Evolutionary conservation across 2,113 vertebrate genomes (phyloP).

Genomic region (Chelonoidis abingdonii): DNA sequence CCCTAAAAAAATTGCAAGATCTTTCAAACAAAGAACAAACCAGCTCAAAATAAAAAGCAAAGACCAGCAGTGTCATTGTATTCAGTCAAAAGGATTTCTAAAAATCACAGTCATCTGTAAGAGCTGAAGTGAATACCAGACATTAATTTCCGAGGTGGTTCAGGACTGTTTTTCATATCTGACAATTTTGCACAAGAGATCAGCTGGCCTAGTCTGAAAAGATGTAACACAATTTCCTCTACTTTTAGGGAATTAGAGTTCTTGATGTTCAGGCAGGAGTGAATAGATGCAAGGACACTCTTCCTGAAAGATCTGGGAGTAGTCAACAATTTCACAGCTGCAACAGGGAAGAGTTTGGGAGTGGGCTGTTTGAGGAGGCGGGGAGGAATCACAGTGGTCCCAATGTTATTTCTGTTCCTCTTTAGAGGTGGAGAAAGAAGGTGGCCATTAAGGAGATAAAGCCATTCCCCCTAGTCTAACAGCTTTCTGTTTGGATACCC

Average conservation of each 20-base stretch:
- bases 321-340: not conserved
- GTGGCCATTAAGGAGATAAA: not conserved
- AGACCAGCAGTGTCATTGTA: no score
- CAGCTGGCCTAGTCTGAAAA: not conserved
- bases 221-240: accelerated
- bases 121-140: not conserved
- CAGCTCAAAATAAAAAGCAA: not conserved
- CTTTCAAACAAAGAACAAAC: not conserved
- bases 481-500: not conserved
- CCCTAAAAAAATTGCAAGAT: not conserved
- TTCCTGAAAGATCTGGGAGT: not conserved
- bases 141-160: not conserved
- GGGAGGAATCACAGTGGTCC: not conserved
- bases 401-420: not conserved
- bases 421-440: not conserved
- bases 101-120: not conserved
- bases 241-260: not conserved
- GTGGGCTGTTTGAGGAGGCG: not conserved
- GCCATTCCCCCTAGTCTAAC: not conserved
- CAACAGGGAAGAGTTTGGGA: not conserved
- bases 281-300: not conserved
- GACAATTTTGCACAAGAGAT: not conserved
- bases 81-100: not conserved
- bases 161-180: not conserved
- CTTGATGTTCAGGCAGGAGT: not conserved